Percentiles rank a stretch among this genome's conserved stretches.
Evolutionary conservation across 2,113 vertebrate species (phyloP).

Genomic region (Python bivittatus): DNA sequence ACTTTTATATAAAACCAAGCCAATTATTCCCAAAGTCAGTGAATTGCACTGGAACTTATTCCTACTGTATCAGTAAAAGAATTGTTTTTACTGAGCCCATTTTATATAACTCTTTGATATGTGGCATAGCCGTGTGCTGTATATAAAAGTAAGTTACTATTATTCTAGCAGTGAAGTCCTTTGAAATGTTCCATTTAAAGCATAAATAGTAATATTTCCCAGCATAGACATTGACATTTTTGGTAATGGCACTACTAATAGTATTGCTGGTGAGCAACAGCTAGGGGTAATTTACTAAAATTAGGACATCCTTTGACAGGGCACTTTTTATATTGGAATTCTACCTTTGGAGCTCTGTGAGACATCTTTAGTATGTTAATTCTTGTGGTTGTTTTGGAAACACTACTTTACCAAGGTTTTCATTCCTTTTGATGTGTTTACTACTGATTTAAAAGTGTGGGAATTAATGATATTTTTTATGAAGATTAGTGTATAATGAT

Average conservation of each 20-base stretch:
- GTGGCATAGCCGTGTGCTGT: background rate
- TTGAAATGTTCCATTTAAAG: background rate
- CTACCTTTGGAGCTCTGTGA: too few species aligned
- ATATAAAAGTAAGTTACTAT: background rate
- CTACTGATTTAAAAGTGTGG: too few species aligned
- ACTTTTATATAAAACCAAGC: background rate
- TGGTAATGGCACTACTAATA: background rate
- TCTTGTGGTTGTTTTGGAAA: too few species aligned
- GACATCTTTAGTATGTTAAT: too few species aligned
- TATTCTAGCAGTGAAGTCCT: background rate
- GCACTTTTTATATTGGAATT: background rate
- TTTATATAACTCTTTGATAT: background rate
- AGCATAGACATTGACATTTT: background rate
- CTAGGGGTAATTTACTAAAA: background rate
- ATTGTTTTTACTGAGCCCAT: background rate
- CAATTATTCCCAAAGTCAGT: background rate
- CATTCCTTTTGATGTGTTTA: too few species aligned
- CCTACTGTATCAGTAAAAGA: background rate
- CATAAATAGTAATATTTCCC: background rate
- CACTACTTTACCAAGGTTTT: too few species aligned
- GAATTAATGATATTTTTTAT: too few species aligned
- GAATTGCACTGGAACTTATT: background rate
- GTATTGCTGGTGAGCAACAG: background rate
- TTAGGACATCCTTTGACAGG: background rate
- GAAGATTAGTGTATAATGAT: too few species aligned